These are phyloP conservation scores for Ranitomeya imitator DNA, from an alignment of 2,113 vertebrate species.

Conservation along the genomic window DNA sequence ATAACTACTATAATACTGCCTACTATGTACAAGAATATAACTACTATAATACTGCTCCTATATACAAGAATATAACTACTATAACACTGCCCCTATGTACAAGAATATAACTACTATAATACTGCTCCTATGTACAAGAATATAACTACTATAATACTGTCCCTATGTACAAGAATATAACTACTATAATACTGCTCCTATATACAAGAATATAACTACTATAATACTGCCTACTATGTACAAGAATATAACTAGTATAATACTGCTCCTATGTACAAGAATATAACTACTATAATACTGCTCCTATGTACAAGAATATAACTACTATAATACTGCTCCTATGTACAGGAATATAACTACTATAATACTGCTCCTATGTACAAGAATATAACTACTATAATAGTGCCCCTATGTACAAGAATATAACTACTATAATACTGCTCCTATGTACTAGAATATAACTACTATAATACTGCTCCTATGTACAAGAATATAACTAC, in stretches of 20 bases:
- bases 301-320: background rate
- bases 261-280: background rate
- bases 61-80: background rate
- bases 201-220: background rate
- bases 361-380: background rate
- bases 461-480: background rate
- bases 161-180: background rate
- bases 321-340: background rate
- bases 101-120: background rate
- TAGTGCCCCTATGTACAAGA: background rate
- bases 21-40: background rate
- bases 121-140: background rate
- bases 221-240: background rate
- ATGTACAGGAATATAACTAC: background rate
- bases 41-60: background rate
- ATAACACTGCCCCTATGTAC: background rate
- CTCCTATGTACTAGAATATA: background rate
- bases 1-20: slow-evolving; percentile 2
- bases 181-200: background rate
- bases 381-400: background rate
- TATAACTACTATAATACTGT: background rate
- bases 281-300: slow-evolving; percentile 3
- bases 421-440: background rate
- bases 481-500: background rate
- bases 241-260: background rate